Percentiles rank a stretch among this genome's conserved stretches.
These are phyloP conservation scores for Agrochola macilenta DNA, from an alignment of 2,888 invertebrate genomes.

Conservation along the genomic window DNA sequence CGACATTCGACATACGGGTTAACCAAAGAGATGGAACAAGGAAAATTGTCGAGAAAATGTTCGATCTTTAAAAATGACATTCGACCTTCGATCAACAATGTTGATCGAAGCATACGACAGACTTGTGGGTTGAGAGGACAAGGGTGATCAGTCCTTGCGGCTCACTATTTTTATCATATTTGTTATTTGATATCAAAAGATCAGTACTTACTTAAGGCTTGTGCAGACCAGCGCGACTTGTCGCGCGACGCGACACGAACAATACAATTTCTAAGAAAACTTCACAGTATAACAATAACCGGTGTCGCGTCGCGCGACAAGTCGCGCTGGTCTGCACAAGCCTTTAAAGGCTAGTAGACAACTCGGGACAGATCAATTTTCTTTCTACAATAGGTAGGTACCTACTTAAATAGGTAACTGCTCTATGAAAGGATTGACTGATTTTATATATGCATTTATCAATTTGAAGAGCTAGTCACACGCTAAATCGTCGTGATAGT, in stretches of 20 bases:
- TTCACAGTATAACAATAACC: too few relatives aligned
- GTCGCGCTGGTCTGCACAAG: too few relatives aligned
- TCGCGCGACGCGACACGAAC: too few relatives aligned
- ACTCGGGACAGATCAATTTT: background rate
- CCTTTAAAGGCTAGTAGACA: too few relatives aligned
- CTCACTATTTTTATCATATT: background rate
- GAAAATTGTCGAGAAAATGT: constrained; percentile 36
- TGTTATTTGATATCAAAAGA: constrained; percentile 25
- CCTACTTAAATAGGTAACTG: background rate
- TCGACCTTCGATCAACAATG: too few relatives aligned
- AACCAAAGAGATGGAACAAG: constrained; percentile 15
- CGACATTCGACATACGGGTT: constrained; percentile 10
- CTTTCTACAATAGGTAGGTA: background rate
- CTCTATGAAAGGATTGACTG: background rate
- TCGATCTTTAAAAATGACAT: constrained; percentile 30
- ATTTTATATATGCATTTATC: background rate
- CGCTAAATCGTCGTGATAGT: background rate
- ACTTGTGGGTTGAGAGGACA: constrained; percentile 11
- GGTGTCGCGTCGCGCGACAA: too few relatives aligned
- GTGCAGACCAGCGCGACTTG: too few relatives aligned
- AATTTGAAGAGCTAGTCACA: background rate
- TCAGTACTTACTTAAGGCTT: too few relatives aligned
- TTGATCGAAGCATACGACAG: too few relatives aligned
- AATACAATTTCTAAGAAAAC: too few relatives aligned
- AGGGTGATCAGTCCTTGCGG: constrained; percentile 11